A percentile compares a stretch with the other conserved stretches of the same genome.
Evolutionary conservation across 1,140 invertebrate genomes (phyloP).

Genomic region (Macrobrachium nipponense): DNA sequence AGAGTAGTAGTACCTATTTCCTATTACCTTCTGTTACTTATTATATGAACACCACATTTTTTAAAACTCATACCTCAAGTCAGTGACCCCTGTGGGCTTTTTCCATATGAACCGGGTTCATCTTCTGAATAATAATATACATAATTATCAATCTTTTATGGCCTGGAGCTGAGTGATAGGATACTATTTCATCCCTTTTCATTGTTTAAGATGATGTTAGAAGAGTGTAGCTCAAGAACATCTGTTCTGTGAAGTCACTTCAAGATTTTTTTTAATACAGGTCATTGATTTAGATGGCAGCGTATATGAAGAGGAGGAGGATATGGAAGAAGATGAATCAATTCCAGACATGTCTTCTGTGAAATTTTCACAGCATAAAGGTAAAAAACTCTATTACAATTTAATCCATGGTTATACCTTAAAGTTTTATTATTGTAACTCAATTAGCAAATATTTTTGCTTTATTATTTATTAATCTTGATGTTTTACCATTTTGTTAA

Average conservation of each 20-base stretch:
- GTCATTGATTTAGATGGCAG: slow-evolving; percentile 37
- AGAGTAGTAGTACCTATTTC: too few species aligned
- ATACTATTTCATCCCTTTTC: neutral
- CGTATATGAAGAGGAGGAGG: neutral
- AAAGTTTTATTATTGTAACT: neutral
- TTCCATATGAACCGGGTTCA: too few species aligned
- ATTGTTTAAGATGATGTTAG: neutral
- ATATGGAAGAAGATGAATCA: neutral
- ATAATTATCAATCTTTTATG: too few species aligned
- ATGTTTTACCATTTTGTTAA: too few species aligned
- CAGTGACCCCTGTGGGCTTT: too few species aligned
- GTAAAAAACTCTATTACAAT: slow-evolving; percentile 4
- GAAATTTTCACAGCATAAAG: neutral
- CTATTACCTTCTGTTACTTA: too few species aligned
- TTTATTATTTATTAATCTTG: neutral
- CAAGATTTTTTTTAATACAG: neutral
- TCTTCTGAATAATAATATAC: too few species aligned
- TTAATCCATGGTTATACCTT: neutral
- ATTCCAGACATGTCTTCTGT: slow-evolving; percentile 23
- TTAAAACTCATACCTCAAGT: too few species aligned
- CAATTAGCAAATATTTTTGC: neutral
- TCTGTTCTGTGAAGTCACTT: neutral
- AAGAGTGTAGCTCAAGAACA: neutral
- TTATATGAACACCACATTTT: too few species aligned
- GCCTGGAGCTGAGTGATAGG: too few species aligned